phyloP scores from a whole-genome alignment of 2,113 vertebrate genomes.

The Marmota monax region DNA sequence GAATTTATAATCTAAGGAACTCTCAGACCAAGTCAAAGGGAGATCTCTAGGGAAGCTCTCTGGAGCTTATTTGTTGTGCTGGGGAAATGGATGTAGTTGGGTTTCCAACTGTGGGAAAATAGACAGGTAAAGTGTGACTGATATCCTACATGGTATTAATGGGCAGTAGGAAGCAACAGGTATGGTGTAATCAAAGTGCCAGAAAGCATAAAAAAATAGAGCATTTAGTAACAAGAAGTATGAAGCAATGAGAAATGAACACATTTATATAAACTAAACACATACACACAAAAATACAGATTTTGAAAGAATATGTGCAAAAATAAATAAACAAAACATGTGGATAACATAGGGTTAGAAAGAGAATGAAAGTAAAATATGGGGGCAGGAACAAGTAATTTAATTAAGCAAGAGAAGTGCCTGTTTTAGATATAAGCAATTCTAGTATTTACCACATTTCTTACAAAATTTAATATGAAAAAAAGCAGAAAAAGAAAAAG shows the following conservation, averaged over 20 bases:
- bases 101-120: not conserved
- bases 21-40: not conserved
- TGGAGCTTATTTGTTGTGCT: not conserved
- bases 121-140: not conserved
- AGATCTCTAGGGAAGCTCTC: not conserved
- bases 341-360: not conserved
- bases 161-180: not conserved
- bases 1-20: not conserved
- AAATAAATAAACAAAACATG: not conserved
- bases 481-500: not conserved
- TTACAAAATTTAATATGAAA: not conserved
- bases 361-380: not conserved
- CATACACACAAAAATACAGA: not conserved
- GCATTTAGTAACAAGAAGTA: not conserved
- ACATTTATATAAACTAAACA: not conserved
- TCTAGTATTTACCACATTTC: not conserved
- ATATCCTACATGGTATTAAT: not conserved
- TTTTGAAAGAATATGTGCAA: not conserved
- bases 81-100: not conserved
- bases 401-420: not conserved
- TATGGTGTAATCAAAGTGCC: not conserved
- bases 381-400: not conserved
- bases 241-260: not conserved
- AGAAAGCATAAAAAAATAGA: not conserved
- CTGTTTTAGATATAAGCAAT: not conserved